Evolutionary conservation across 35 echinoderm and acorn worm species (phyloP), one percentile per base, ranked within the genome.

Genomic region (Chiridota heheva): DNA sequence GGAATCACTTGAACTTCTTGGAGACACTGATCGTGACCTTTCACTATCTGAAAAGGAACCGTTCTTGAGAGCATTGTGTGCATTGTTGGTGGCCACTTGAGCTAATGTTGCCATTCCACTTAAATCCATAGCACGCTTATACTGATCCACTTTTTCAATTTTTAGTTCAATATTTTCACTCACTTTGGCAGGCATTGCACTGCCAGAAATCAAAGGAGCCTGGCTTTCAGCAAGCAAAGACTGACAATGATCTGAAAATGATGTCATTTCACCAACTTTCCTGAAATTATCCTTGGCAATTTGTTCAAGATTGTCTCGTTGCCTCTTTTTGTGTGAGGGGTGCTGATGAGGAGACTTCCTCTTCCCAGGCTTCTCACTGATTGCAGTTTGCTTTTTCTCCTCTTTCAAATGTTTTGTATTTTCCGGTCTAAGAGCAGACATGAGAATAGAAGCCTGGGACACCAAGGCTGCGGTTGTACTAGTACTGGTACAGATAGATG

Each of bases 71-170:
- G 62, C 33, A 40, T 35, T 34, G 47, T 78, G 58, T 62, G 75
- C 70, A 74, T 27, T 51, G 43, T 30, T 26, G 63, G 18, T 88
- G 13, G 67, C 60, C 28, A 67, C 69, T 53, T 88, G 60, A 41
- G 70, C 32, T 36, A 70, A 47, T 30, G 61, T 40, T 3, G 86
- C 31, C 70, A 90, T 72, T 20, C 36, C 36, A 46, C 40, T 36
- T 12, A 72, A 37, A 1, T 57, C 67, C 7, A 66, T 48, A 40
- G 83, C 33, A 41, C 78, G 80, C 39, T 77, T 86, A 63, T 86
- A 84, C 78, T 96, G 92, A 82, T 96, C 92, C 20, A 96, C 92
- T 76, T 96, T 96, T 43, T 96, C 92, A 79, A 96, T 96, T 68
- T 96, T 96, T 16, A 96, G 92, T 84, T 96, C 92, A 29, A 96